A percentile compares a stretch with the other conserved stretches of the same genome.
Conservation (phyloP, 2,113 vertebrate genomes). For the Cyprinodon brontotheroides region DNA sequence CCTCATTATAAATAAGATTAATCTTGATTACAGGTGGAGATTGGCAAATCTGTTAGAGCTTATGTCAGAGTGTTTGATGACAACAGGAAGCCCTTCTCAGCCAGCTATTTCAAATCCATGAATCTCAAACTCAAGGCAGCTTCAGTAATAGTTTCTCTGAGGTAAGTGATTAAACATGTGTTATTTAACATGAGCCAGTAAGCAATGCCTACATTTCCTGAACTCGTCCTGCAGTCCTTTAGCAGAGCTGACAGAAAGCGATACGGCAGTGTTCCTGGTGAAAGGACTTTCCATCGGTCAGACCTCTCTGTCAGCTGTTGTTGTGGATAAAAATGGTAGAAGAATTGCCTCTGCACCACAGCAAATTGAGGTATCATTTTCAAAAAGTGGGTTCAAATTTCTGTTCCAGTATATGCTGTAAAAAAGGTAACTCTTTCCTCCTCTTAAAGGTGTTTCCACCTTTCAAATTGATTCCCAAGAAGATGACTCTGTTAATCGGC, state of each 20-base stretch:
- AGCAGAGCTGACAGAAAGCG: slow-evolving; percentile 81
- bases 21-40: slow-evolving; percentile 88
- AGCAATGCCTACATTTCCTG: slow-evolving; percentile 4
- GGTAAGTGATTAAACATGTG: slow-evolving; percentile 79
- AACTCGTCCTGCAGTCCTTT: slow-evolving; percentile 73
- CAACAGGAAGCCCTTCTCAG: slow-evolving; percentile 89
- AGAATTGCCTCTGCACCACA: slow-evolving; percentile 86
- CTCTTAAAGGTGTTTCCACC: slow-evolving; percentile 89
- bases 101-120: slow-evolving; percentile 89
- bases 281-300: slow-evolving; percentile 87
- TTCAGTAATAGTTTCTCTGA: slow-evolving; percentile 87
- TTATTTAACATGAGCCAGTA: not conserved
- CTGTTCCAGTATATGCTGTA: not conserved
- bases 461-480: slow-evolving; percentile 89
- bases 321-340: slow-evolving; percentile 81
- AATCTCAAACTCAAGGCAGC: slow-evolving; percentile 87
- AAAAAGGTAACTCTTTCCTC: not conserved
- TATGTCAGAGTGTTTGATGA: slow-evolving; percentile 90
- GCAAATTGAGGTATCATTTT: slow-evolving; percentile 87
- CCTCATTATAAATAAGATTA: slow-evolving; percentile 13
- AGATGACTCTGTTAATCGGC: slow-evolving; percentile 89
- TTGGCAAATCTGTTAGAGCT: slow-evolving; percentile 89
- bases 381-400: not conserved
- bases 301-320: slow-evolving; percentile 86
- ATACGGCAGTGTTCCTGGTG: slow-evolving; percentile 86